phyloP scores from a whole-genome alignment of 1,140 invertebrate species.

The Piezodorus guildinii region DNA sequence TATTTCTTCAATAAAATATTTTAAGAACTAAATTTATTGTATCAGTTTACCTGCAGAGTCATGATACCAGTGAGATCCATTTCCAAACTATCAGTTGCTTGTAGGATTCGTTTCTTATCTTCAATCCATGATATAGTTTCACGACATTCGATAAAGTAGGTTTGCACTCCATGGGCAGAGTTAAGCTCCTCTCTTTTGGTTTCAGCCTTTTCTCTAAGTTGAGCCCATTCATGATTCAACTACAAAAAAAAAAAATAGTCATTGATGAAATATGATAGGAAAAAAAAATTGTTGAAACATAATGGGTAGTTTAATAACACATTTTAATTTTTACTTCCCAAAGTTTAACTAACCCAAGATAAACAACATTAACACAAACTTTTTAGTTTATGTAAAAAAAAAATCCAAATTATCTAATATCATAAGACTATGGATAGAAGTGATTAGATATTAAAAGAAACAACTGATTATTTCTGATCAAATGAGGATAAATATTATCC shows the following conservation, averaged over 20 bases:
- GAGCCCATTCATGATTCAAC: slow-evolving; percentile 74
- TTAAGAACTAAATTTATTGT: not conserved
- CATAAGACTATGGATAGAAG: no score
- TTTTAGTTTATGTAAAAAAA: not conserved
- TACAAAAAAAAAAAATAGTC: slow-evolving; percentile 30
- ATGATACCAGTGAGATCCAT: slow-evolving; percentile 87
- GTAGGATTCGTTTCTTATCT: slow-evolving; percentile 95
- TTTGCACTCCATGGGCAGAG: slow-evolving; percentile 93
- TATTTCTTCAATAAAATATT: no score
- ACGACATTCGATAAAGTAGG: slow-evolving; percentile 98
- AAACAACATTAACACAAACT: no score
- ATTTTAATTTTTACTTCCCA: no score
- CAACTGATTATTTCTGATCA: not conserved
- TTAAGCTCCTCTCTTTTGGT: slow-evolving; percentile 88
- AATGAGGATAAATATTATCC: not conserved
- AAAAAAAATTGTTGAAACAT: no score
- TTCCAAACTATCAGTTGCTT: slow-evolving; percentile 75
- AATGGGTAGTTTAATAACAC: no score
- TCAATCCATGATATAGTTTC: slow-evolving; percentile 99
- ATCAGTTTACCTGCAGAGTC: slow-evolving; percentile 47
- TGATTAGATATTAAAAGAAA: no score
- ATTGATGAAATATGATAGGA: no score
- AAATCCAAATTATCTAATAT: no score
- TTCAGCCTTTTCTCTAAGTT: slow-evolving; percentile 81
- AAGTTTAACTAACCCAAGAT: no score